Base-by-base conservation (phyloP, 2,888 invertebrate species). In the Apotomis betuletana region DNA sequence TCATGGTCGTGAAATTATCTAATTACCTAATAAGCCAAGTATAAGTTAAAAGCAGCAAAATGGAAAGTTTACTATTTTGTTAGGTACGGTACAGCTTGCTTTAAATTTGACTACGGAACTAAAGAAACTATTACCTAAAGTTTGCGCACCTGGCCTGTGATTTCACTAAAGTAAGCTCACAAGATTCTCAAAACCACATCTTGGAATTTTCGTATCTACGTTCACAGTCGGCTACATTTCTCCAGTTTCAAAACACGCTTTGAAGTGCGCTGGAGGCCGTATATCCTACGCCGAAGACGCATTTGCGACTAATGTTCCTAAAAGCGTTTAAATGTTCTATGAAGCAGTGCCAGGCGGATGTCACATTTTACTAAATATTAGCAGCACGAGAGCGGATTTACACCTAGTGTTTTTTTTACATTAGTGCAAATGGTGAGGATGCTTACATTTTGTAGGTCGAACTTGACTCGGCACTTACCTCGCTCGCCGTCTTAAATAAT, bases 321-420 rank as follows among this genome's bases (percentile, higher is more conserved):
- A 75, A 75, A 75, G 75, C 74, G 59, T 75, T 74, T 71, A 74
- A 74, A 68, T 74, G 74, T 71, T 71, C 61, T 58, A 72, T 72
- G 67, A 72, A 44, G 67, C 71, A 57, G 41, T 57, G 71, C 46
- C 44, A n/a, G 49, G 51, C 52, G 57, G 38, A 70, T 67, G 62
- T 54, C 67, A 72, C 67, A 67, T 62, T 67, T 67, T 67, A 52
- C 67, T 57, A 62, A 67, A 72, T 67, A 67, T 72, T 67, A 72
- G 62, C 57, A 67, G 52, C 64, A 36, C 55, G 54, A 54, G 65
- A n/a, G 57, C 49, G 65, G 55, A 70, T 70, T 61, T 70, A 27
- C 55, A 57, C 46, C 51, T 67, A 67, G 67, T 71, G 41, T 57
- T 67, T 67, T 69, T 15, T 71, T 71, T 71, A 67, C 70, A 61